Evolutionary conservation across 2,797 vertebrate genomes (phyloP).

Genomic region (Thunnus albacares): DNA sequence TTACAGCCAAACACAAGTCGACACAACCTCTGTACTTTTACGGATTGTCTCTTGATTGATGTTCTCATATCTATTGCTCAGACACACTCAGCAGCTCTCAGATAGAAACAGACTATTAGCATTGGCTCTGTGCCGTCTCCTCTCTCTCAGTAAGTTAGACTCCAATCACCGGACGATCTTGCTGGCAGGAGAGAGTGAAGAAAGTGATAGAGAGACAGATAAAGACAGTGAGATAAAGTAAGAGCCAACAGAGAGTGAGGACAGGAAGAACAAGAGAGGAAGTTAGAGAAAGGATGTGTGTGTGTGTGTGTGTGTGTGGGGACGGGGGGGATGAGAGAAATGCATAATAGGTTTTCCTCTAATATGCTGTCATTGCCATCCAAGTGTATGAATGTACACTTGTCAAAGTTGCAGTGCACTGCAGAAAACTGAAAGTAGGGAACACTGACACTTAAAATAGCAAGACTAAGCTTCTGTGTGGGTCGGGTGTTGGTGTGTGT

Average conservation of each 20-base stretch:
- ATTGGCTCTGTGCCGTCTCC: constrained; percentile 58
- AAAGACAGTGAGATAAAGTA: constrained; percentile 53
- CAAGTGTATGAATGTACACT: constrained; percentile 22
- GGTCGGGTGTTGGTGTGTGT: not conserved
- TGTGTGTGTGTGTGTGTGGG: too few relatives aligned
- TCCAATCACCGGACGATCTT: constrained; percentile 66
- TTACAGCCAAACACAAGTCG: constrained; percentile 51
- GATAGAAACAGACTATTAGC: constrained; percentile 64
- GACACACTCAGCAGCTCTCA: constrained; percentile 59
- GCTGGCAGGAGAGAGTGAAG: constrained; percentile 59
- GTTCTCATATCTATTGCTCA: constrained; percentile 63
- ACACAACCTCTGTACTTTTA: constrained; percentile 45
- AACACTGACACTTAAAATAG: constrained; percentile 34
- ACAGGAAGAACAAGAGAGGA: constrained; percentile 31
- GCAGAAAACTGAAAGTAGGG: constrained; percentile 35
- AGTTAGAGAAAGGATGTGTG: constrained; percentile 7
- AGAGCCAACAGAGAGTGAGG: constrained; percentile 34
- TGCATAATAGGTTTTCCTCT: constrained; percentile 38
- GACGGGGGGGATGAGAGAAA: constrained; percentile 11
- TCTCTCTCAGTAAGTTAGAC: constrained; percentile 59
- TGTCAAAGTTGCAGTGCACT: constrained; percentile 38
- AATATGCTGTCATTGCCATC: constrained; percentile 40
- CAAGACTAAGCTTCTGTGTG: constrained; percentile 2
- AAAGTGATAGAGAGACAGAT: constrained; percentile 55
- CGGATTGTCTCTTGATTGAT: constrained; percentile 59